Percentiles rank a stretch among this genome's conserved stretches.
Conservation (phyloP, 2,113 vertebrate species). For the Gracilinanus agilis region DNA sequence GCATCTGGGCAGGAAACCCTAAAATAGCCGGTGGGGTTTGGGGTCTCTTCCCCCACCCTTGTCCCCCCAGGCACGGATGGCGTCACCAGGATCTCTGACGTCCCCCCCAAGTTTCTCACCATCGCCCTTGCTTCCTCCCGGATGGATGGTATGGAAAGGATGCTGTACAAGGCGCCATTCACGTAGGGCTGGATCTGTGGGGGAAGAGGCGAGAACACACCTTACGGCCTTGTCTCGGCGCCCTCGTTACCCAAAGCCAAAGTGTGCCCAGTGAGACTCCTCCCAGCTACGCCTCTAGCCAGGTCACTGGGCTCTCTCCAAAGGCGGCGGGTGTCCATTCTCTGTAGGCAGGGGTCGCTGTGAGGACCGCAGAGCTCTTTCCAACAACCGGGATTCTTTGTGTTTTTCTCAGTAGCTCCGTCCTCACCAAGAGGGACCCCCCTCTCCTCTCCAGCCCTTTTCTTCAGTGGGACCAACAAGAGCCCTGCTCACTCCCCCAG, state of each 20-base stretch:
- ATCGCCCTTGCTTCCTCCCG: slow-evolving; percentile 95
- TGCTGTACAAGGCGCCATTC: slow-evolving; percentile 96
- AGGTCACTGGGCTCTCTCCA: too few species aligned
- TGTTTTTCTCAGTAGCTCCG: too few species aligned
- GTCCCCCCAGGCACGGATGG: too few species aligned
- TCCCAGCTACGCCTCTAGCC: too few species aligned
- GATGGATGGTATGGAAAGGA: slow-evolving; percentile 91
- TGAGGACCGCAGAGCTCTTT: too few species aligned
- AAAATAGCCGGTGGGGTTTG: neutral
- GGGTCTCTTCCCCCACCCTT: neutral
- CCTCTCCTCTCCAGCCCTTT: too few species aligned
- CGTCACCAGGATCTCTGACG: neutral
- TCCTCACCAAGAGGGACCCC: too few species aligned
- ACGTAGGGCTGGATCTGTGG: slow-evolving; percentile 94
- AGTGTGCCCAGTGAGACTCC: neutral
- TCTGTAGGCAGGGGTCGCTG: too few species aligned
- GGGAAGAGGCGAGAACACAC: slow-evolving; percentile 22
- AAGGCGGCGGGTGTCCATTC: too few species aligned
- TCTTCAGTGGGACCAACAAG: too few species aligned
- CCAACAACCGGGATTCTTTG: too few species aligned
- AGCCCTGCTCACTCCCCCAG: too few species aligned
- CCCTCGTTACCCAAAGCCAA: neutral
- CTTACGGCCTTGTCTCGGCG: neutral
- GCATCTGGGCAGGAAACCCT: neutral
- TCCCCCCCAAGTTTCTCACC: slow-evolving; percentile 84